Conservation (phyloP, 2,113 vertebrate species). For the Diadophis punctatus region DNA sequence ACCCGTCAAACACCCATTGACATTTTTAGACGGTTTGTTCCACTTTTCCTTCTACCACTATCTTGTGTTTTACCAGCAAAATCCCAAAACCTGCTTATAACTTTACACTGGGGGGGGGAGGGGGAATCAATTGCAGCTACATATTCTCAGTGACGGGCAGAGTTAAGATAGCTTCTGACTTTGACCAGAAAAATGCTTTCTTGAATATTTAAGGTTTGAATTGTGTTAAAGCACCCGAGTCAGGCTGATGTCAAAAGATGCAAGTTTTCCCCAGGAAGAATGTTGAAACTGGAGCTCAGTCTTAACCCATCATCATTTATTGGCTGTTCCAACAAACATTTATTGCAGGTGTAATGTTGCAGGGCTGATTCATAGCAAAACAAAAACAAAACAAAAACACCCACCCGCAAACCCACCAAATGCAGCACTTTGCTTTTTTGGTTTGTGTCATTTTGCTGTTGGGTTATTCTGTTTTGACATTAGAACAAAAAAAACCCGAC, state of each 20-base stretch:
- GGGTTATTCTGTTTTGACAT: not conserved
- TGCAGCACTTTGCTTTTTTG: not conserved
- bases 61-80: not conserved
- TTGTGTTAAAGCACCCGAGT: not conserved
- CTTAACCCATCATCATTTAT: not conserved
- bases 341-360: not conserved
- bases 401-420: not conserved
- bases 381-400: too few species aligned
- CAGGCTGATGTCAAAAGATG: not conserved
- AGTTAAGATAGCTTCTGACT: not conserved
- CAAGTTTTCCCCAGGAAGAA: not conserved
- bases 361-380: not conserved
- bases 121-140: not conserved
- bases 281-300: not conserved
- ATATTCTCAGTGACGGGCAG: not conserved
- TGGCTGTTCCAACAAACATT: not conserved
- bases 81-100: not conserved
- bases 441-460: not conserved
- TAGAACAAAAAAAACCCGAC: not conserved
- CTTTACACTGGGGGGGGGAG: not conserved
- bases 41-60: not conserved
- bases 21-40: not conserved
- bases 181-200: not conserved
- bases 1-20: not conserved
- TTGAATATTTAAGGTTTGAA: not conserved